A percentile compares a stretch with the other conserved stretches of the same genome.
Conservation (phyloP, 2,113 vertebrate genomes). For the Xiphias gladius region DNA sequence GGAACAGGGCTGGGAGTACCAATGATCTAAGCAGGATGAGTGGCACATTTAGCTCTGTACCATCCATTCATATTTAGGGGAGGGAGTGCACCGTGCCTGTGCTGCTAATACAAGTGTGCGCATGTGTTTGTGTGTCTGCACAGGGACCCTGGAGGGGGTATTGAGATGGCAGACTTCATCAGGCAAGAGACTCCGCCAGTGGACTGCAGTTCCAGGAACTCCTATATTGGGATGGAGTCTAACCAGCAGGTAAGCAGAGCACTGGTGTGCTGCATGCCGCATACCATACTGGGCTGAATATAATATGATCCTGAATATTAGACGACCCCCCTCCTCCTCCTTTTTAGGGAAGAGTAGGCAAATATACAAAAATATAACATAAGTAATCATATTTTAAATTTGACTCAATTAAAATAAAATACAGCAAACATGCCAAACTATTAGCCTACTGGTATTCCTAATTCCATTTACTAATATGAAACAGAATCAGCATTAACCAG, state of each 20-base stretch:
- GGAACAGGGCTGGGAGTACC: neutral
- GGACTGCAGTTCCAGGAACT: slow-evolving; percentile 98
- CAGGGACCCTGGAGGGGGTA: slow-evolving; percentile 98
- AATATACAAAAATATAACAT: neutral
- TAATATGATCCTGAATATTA: neutral
- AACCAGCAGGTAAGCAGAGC: slow-evolving; percentile 89
- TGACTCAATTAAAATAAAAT: neutral
- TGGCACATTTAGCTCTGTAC: neutral
- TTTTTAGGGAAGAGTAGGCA: neutral
- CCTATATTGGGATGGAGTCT: slow-evolving; percentile 93
- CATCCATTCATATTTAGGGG: neutral
- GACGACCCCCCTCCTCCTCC: no score
- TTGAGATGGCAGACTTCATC: slow-evolving; percentile 97
- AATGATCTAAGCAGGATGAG: neutral
- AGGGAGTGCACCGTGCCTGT: neutral
- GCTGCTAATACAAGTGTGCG: slow-evolving; percentile 1
- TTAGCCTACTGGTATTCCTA: neutral
- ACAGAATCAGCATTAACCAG: neutral
- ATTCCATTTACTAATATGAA: neutral
- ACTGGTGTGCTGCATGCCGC: neutral
- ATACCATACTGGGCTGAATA: neutral
- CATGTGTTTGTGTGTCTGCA: slow-evolving; percentile 33
- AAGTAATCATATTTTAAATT: neutral
- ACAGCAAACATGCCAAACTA: neutral
- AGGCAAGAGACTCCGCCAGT: slow-evolving; percentile 97